Evolutionary conservation across 2,113 vertebrate genomes (phyloP), one percentile per base, ranked within the genome.

Genomic region (Pterocles gutturalis): DNA sequence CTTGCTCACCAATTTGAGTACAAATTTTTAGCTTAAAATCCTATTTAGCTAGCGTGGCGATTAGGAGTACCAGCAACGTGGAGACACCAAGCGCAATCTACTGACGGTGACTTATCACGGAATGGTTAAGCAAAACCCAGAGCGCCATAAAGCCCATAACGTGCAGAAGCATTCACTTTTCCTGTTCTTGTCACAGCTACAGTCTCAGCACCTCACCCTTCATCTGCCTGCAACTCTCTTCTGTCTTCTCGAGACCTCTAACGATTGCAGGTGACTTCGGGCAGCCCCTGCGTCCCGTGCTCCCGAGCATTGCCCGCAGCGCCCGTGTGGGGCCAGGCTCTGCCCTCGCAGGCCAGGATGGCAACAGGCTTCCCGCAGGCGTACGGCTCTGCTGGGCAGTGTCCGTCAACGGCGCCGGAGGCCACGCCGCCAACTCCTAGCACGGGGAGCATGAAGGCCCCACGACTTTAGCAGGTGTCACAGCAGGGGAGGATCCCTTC

Each of bases 71-170:
- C 58, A 33, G 62, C 34, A 51, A 10, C 49, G 3, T 14, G 58
- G 61, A 54, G 83, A 24, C 36, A n/a, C 24, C 28, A 41, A 34
- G 45, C 0, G 2, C 34, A 54, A 43, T 6, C 49, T 41, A 6
- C 55, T 18, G 4, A 14, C 9, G 7, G 26, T 82, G 29, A 48
- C 38, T 29, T 28, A 34, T 34, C 53, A 6, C 45, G 5, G 49
- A 36, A 10, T 1, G 19, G 61, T 41, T 38, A 60, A 53, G 51
- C 43, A 54, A 61, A 79, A 10, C 46, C 10, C 8, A 5, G 2
- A 8, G 7, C 1, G 18, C 64, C 70, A 33, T 0, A 4, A 33
- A 41, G 58, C 33, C 55, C 36, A 3, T 5, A 9, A 8, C 0
- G 38, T 0, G n/a, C 61, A 41, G 20, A 4, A 38, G 28, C 33